A percentile compares a stretch with the other conserved stretches of the same genome.
Conservation (phyloP, 2,113 vertebrate genomes). For the Bombycilla garrulus region DNA sequence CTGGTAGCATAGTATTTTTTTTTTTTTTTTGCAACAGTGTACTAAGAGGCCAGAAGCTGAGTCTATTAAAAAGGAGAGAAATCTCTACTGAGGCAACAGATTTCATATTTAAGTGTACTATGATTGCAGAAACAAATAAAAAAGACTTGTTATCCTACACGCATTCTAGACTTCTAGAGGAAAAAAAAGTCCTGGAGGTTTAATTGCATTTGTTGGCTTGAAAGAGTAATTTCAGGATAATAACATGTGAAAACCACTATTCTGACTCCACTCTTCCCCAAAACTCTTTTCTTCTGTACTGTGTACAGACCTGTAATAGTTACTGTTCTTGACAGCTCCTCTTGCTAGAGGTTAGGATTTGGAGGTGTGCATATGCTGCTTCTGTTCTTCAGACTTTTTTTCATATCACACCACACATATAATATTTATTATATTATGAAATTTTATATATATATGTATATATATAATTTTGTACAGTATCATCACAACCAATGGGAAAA, state of each 20-base stretch:
- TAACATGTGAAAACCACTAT: not conserved
- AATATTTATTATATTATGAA: not conserved
- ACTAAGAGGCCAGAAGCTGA: not conserved
- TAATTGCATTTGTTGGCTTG: not conserved
- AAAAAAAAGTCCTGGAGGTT: not conserved
- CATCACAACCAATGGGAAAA: not conserved
- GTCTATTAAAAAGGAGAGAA: not conserved
- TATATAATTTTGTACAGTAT: not conserved
- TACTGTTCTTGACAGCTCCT: not conserved
- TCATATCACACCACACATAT: not conserved
- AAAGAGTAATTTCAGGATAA: not conserved
- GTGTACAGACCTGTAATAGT: not conserved
- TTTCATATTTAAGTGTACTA: not conserved
- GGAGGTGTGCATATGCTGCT: rapidly evolving
- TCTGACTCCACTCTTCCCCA: not conserved
- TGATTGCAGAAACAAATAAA: not conserved
- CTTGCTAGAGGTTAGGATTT: not conserved
- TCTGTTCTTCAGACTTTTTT: not conserved
- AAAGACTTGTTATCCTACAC: not conserved
- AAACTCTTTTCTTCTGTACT: not conserved
- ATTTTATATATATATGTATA: not conserved
- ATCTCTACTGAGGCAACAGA: not conserved
- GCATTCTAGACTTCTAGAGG: not conserved
- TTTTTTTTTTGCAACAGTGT: not conserved
- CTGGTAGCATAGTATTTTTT: not conserved